Conservation (phyloP, 2,797 vertebrate species). For the Smutsia temminckii region DNA sequence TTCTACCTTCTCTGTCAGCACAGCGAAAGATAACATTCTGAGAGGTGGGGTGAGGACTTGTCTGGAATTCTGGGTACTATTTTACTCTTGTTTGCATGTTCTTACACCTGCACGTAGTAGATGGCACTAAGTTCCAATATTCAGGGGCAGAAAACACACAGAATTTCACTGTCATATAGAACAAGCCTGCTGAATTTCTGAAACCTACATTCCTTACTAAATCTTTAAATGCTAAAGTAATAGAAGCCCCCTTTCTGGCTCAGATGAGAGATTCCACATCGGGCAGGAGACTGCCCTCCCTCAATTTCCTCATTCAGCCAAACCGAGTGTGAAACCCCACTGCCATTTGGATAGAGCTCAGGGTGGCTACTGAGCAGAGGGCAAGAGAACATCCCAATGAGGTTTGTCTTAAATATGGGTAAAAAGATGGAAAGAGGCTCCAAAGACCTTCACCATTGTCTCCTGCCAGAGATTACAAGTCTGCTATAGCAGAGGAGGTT, state of each 20-base stretch:
- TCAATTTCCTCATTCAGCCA: not conserved
- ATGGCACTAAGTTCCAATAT: not conserved
- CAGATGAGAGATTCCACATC: rapidly evolving
- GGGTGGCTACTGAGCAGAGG: not conserved
- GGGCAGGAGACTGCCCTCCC: not conserved
- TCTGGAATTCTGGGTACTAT: not conserved
- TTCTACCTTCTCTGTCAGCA: not conserved
- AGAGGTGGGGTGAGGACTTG: not conserved
- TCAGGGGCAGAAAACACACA: not conserved
- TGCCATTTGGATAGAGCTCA: not conserved
- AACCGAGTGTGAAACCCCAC: not conserved
- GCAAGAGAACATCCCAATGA: not conserved
- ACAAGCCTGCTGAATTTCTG: not conserved
- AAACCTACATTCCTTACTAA: not conserved
- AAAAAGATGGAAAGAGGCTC: not conserved
- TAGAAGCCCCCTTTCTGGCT: not conserved
- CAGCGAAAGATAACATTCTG: not conserved
- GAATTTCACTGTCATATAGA: not conserved
- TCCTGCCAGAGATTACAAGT: not conserved
- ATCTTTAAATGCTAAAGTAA: not conserved
- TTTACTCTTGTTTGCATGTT: not conserved
- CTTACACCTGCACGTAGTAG: not conserved
- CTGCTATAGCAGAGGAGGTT: not conserved
- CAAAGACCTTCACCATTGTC: not conserved
- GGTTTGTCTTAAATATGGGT: not conserved